Percentiles rank a stretch among this genome's conserved stretches.
Evolutionary conservation across 2,797 vertebrate genomes (phyloP).

Genomic region (Manis javanica): DNA sequence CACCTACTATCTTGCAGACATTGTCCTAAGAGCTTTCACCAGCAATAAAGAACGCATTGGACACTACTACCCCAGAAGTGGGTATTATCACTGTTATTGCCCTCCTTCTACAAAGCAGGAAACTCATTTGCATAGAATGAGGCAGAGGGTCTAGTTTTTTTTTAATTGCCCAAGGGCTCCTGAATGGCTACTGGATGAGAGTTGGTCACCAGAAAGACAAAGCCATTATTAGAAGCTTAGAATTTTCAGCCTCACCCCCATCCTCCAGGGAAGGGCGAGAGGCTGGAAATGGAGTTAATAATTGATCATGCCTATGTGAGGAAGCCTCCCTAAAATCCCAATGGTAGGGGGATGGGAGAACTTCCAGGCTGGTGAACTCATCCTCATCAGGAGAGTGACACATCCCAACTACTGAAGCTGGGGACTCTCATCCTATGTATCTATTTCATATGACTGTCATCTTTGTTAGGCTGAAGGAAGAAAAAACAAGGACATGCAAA

Average conservation of each 20-base stretch:
- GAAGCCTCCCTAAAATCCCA: not conserved
- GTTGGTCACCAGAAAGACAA: not conserved
- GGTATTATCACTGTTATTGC: not conserved
- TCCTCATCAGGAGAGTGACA: not conserved
- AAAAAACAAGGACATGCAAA: too few relatives aligned
- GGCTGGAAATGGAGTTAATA: not conserved
- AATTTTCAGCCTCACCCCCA: not conserved
- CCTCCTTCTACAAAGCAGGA: not conserved
- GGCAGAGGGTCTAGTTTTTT: not conserved
- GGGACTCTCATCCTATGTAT: not conserved
- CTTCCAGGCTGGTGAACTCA: not conserved
- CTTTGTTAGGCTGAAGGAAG: too few relatives aligned
- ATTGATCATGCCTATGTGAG: not conserved
- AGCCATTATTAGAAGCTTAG: not conserved
- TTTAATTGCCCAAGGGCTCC: not conserved
- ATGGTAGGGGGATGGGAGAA: not conserved
- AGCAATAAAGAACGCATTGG: not conserved
- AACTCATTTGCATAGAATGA: not conserved
- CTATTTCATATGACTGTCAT: not conserved
- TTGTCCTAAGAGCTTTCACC: not conserved
- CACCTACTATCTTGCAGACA: not conserved
- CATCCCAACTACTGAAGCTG: not conserved
- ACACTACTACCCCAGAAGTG: not conserved
- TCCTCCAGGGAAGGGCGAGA: not conserved
- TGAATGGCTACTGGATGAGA: not conserved